Evolutionary conservation across 2,888 invertebrate species (phyloP).

Genomic region (Smittia sp.): DNA sequence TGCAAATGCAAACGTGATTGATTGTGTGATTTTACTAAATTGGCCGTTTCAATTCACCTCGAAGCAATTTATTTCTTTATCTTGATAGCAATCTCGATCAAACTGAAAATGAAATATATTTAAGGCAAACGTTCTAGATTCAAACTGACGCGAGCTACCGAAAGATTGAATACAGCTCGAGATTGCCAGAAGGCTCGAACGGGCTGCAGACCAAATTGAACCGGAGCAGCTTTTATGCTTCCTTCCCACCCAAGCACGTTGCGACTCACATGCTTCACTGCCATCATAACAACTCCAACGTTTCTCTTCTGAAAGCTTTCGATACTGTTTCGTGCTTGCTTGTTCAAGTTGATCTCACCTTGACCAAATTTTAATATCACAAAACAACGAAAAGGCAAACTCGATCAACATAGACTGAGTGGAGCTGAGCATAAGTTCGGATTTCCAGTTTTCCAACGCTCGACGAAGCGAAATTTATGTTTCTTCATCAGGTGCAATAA

Average conservation of each 20-base stretch:
- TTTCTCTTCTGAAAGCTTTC: too few species aligned
- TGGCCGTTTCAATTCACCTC: not conserved
- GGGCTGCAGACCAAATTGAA: too few species aligned
- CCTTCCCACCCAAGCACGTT: too few species aligned
- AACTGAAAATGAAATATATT: not conserved
- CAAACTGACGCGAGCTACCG: not conserved
- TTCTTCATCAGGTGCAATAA: not conserved
- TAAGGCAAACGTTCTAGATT: not conserved
- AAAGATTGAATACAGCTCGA: too few species aligned
- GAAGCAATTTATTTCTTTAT: not conserved
- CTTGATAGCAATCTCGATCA: not conserved
- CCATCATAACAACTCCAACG: too few species aligned
- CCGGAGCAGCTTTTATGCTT: too few species aligned
- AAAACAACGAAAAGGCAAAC: not conserved
- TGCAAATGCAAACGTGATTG: not conserved
- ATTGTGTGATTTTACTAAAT: not conserved
- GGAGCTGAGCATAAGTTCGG: not conserved
- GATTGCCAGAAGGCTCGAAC: too few species aligned
- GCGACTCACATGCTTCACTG: too few species aligned
- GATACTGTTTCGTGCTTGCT: not conserved
- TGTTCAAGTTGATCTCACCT: slow-evolving; percentile 26
- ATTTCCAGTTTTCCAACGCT: not conserved
- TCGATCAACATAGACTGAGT: not conserved
- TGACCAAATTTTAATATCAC: slow-evolving; percentile 36
- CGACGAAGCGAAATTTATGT: not conserved